These are phyloP conservation scores for Borostomias antarcticus DNA, from an alignment of 2,797 vertebrate genomes.

Conservation along the genomic window DNA sequence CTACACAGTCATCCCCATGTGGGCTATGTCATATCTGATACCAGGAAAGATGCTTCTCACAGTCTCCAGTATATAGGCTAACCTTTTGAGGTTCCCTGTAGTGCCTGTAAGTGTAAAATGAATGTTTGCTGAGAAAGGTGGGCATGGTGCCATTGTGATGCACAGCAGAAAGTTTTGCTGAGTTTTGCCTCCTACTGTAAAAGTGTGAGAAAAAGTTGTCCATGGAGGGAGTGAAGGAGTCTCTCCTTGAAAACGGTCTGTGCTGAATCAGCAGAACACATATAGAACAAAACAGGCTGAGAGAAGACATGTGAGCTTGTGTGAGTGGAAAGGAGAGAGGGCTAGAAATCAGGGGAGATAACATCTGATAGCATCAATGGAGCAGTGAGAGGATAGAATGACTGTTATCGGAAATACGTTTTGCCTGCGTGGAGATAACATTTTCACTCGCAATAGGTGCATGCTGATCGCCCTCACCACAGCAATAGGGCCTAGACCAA, in stretches of 20 bases:
- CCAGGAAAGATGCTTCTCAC: slow-evolving; percentile 44
- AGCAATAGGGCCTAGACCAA: not conserved
- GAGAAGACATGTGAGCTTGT: slow-evolving; percentile 29
- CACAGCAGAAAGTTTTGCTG: slow-evolving; percentile 41
- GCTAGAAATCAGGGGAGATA: not conserved
- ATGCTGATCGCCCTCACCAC: not conserved
- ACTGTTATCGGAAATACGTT: not conserved
- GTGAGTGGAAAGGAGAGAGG: not conserved
- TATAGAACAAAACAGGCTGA: slow-evolving; percentile 35
- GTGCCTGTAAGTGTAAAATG: not conserved
- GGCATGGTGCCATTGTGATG: slow-evolving; percentile 45
- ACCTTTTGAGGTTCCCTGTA: slow-evolving; percentile 21
- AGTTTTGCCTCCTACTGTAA: too few species aligned
- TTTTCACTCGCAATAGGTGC: not conserved
- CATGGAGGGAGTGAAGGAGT: slow-evolving; percentile 24
- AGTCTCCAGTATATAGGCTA: slow-evolving; percentile 35
- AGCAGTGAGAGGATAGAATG: not conserved
- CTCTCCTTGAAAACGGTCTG: slow-evolving; percentile 53
- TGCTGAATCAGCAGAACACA: slow-evolving; percentile 59
- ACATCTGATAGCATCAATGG: slow-evolving; percentile 8
- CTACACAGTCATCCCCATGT: slow-evolving; percentile 58
- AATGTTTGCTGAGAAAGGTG: slow-evolving; percentile 47
- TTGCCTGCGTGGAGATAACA: slow-evolving; percentile 10
- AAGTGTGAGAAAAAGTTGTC: slow-evolving; percentile 31
- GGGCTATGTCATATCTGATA: slow-evolving; percentile 39